These are phyloP conservation scores for Simalia tracyae DNA, from an alignment of 2,797 vertebrate genomes.

Conservation along the genomic window DNA sequence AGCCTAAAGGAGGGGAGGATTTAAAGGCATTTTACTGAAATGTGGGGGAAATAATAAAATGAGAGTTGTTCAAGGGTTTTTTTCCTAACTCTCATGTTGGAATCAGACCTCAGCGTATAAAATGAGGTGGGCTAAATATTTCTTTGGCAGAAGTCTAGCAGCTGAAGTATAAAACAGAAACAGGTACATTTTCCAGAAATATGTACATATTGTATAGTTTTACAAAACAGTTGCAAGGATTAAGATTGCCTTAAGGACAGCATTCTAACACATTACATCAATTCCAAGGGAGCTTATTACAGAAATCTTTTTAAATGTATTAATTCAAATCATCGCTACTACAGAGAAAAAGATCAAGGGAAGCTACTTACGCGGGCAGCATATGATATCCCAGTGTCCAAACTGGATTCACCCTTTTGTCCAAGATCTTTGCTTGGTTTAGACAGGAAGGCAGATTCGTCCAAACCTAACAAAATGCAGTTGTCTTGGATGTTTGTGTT, in stretches of 20 bases:
- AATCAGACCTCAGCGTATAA: not conserved
- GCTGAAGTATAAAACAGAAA: not conserved
- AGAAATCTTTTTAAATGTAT: not conserved
- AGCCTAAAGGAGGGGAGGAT: not conserved
- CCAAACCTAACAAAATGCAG: constrained; percentile 20
- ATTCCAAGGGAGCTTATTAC: not conserved
- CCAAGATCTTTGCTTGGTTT: constrained; percentile 61
- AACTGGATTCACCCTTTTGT: constrained; percentile 44
- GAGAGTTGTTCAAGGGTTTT: not conserved
- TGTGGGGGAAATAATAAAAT: not conserved
- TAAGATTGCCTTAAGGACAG: not conserved
- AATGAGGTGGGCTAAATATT: not conserved
- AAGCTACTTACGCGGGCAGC: constrained; percentile 74
- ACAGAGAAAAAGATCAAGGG: not conserved
- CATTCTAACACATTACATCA: not conserved
- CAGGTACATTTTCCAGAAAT: not conserved
- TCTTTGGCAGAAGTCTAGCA: not conserved
- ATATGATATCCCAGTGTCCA: constrained; percentile 71
- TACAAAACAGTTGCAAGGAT: not conserved
- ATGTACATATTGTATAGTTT: not conserved
- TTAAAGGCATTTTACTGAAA: not conserved
- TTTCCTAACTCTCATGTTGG: not conserved
- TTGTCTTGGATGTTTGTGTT: not conserved
- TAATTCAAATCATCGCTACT: not conserved
- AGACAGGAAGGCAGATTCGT: constrained; percentile 52